These are phyloP conservation scores for Rallus limicola DNA, from an alignment of 2,113 vertebrate species.

Conservation along the genomic window DNA sequence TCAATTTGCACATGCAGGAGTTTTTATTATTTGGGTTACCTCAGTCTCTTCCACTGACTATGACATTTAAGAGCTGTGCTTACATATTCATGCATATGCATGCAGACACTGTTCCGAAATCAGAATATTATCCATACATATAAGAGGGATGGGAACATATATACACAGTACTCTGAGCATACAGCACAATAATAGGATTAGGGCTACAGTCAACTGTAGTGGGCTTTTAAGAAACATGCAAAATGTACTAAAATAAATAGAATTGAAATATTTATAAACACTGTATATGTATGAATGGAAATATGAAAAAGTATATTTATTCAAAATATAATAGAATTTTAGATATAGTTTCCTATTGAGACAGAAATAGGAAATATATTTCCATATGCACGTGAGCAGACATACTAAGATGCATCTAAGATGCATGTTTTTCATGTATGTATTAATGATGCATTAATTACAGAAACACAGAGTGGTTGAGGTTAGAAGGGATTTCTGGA, in stretches of 20 bases:
- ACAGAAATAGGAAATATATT: not conserved
- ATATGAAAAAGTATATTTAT: not conserved
- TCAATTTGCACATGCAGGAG: not conserved
- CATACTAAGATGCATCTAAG: not conserved
- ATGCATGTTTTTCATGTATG: not conserved
- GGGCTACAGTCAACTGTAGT: not conserved
- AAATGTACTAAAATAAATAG: not conserved
- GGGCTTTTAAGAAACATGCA: not conserved
- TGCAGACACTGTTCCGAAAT: not conserved
- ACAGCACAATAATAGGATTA: not conserved
- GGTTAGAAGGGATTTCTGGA: not conserved
- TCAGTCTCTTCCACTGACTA: not conserved
- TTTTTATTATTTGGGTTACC: not conserved
- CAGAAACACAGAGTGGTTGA: not conserved
- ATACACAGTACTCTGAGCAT: not conserved
- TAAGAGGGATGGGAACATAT: not conserved
- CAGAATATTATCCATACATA: not conserved
- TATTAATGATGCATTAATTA: not conserved
- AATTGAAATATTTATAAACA: not conserved
- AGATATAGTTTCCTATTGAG: not conserved
- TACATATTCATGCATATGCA: not conserved
- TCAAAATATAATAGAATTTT: not conserved
- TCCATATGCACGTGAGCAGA: not conserved
- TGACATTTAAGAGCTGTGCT: not conserved
- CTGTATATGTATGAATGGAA: not conserved